Percentiles rank a stretch among this genome's conserved stretches.
These are phyloP conservation scores for Phalanger gymnotis DNA, from an alignment of 2,797 vertebrate species.

Conservation along the genomic window DNA sequence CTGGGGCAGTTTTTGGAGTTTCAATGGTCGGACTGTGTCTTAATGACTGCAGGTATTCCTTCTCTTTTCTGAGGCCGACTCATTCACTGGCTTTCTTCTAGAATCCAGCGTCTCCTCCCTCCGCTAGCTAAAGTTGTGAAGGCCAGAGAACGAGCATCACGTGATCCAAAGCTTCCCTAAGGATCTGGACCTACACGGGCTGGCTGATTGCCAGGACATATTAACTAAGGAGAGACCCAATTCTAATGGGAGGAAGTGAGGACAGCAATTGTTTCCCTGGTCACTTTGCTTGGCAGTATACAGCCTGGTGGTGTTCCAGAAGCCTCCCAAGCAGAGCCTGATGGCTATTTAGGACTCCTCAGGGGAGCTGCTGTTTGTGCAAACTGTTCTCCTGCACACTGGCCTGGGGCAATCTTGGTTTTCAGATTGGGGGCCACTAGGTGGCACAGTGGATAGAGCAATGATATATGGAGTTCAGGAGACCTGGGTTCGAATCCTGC, in stretches of 20 bases:
- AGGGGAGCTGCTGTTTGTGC: not conserved
- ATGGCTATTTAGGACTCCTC: not conserved
- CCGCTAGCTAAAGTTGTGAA: not conserved
- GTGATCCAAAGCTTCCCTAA: not conserved
- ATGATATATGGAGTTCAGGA: not conserved
- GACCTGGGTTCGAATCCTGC: not conserved
- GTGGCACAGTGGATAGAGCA: not conserved
- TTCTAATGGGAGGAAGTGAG: not conserved
- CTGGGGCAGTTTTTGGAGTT: not conserved
- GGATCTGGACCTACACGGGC: not conserved
- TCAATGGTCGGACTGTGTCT: not conserved
- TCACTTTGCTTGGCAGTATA: not conserved
- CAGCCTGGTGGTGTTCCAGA: not conserved
- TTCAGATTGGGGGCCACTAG: not conserved
- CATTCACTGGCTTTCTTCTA: not conserved
- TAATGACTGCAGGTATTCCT: not conserved
- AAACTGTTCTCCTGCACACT: not conserved
- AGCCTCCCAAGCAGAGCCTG: not conserved
- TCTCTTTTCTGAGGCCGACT: not conserved
- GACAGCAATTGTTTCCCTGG: not conserved
- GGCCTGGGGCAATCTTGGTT: not conserved
- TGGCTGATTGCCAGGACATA: rapidly evolving
- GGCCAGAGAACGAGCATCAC: not conserved
- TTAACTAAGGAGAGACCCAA: not conserved
- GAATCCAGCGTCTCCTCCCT: not conserved